These are phyloP conservation scores for Hesperophylax magnus DNA, from an alignment of 1,140 invertebrate genomes.

Conservation along the genomic window DNA sequence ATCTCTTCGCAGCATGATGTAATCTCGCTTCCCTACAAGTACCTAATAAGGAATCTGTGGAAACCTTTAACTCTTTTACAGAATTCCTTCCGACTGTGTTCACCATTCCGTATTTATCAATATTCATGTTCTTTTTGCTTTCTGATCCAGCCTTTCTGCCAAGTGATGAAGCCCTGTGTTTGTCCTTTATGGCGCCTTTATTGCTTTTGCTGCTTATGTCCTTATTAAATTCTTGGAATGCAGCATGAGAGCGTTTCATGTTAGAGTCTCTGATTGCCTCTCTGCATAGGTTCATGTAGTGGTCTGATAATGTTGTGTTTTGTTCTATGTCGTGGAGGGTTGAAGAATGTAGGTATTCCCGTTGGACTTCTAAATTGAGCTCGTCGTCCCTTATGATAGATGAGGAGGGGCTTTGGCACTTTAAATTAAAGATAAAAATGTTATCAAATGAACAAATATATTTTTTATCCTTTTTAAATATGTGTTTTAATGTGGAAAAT, in stretches of 20 bases:
- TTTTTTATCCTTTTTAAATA: no score
- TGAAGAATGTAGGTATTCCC: conserved; percentile 48
- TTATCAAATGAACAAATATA: background rate
- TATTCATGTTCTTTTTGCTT: conserved; percentile 17
- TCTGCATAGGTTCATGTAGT: conserved; percentile 51
- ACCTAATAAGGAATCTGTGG: conserved; percentile 46
- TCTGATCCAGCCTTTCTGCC: conserved; percentile 41
- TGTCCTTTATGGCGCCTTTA: conserved; percentile 6
- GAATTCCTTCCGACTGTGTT: conserved; percentile 10
- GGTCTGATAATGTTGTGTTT: conserved; percentile 26
- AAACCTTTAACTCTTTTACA: conserved; percentile 1
- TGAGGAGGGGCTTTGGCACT: conserved; percentile 43
- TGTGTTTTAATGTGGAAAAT: background rate
- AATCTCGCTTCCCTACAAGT: conserved; percentile 54
- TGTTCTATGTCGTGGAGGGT: conserved; percentile 34
- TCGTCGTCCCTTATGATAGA: conserved; percentile 34
- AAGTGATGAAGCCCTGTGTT: conserved; percentile 31
- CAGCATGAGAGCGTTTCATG: conserved; percentile 43
- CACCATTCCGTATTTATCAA: conserved; percentile 8
- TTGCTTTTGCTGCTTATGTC: conserved; percentile 40
- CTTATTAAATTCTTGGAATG: conserved; percentile 47
- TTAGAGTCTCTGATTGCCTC: conserved; percentile 51
- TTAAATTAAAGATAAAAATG: conserved; percentile 20
- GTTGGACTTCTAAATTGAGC: conserved; percentile 52
- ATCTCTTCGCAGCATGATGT: conserved; percentile 50